Conservation (phyloP, 53 echinoderm and acorn worm species). For the Hippasteria phrygiana region DNA sequence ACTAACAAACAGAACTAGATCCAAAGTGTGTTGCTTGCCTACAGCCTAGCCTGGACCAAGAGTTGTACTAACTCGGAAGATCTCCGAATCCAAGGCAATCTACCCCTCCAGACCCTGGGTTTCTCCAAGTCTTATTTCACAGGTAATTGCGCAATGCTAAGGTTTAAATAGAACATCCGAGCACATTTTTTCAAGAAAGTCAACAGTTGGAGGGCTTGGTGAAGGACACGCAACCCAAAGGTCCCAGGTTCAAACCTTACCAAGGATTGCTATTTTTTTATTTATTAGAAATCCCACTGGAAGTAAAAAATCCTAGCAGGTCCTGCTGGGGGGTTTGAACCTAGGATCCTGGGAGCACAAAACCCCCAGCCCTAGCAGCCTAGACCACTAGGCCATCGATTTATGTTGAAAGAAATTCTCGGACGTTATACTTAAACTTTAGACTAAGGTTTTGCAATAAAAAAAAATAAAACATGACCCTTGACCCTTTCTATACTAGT, state of each 20-base stretch:
- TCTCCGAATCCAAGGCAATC: not conserved
- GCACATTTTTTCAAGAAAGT: not conserved
- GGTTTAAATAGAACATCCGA: not conserved
- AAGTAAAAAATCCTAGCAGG: not conserved
- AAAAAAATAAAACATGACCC: not conserved
- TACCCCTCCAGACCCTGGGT: not conserved
- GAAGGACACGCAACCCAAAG: not conserved
- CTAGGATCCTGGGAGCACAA: not conserved
- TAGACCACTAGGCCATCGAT: not conserved
- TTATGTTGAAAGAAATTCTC: not conserved
- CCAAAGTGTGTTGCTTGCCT: not conserved
- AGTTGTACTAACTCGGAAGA: not conserved
- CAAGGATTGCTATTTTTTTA: not conserved
- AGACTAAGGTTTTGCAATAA: not conserved
- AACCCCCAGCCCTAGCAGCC: not conserved
- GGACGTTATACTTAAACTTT: conserved; percentile 4
- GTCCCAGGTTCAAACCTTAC: conserved; percentile 6
- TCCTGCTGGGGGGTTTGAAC: conserved; percentile 15
- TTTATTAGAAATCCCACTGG: not conserved
- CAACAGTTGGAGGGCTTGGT: not conserved
- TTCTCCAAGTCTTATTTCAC: not conserved
- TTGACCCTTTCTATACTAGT: not conserved
- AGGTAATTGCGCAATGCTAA: not conserved
- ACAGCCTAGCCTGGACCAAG: not conserved
- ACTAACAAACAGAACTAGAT: not conserved